Conservation (phyloP, 2,113 vertebrate genomes). For the Chaetorhynchus papuensis region DNA sequence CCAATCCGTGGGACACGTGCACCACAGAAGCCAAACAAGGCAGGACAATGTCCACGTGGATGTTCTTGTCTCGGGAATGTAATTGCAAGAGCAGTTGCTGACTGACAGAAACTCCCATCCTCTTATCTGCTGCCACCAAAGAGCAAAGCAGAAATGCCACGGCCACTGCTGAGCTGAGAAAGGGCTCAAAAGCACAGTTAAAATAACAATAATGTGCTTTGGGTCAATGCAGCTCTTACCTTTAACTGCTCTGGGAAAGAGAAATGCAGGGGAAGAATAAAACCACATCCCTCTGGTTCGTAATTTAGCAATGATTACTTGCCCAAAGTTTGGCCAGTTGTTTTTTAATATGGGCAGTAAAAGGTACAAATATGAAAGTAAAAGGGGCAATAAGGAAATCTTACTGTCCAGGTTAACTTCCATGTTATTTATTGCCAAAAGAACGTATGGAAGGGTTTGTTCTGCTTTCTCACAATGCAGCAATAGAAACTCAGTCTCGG, state of each 20-base stretch:
- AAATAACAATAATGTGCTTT: not conserved
- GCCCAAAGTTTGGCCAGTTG: not conserved
- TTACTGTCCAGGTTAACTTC: not conserved
- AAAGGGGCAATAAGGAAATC: not conserved
- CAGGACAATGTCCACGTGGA: rapidly evolving
- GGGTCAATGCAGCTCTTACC: not conserved
- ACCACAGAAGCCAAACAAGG: not conserved
- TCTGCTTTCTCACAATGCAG: rapidly evolving
- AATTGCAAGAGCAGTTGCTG: not conserved
- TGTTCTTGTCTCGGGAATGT: not conserved
- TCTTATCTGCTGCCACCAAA: not conserved
- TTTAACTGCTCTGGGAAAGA: not conserved
- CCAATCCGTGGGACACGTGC: rapidly evolving
- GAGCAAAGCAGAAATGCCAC: not conserved
- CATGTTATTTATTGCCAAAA: rapidly evolving
- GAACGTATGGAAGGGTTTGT: not conserved
- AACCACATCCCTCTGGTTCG: rapidly evolving
- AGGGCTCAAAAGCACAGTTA: not conserved
- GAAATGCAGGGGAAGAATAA: not conserved
- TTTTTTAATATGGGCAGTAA: not conserved
- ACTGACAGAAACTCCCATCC: not conserved
- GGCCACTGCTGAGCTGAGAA: rapidly evolving
- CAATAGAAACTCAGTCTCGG: not conserved
- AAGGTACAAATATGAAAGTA: not conserved
- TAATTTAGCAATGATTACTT: rapidly evolving